Evolutionary conservation across 2,113 vertebrate species (phyloP), one percentile per base, ranked within the genome.

Genomic region (Ellobius talpinus): DNA sequence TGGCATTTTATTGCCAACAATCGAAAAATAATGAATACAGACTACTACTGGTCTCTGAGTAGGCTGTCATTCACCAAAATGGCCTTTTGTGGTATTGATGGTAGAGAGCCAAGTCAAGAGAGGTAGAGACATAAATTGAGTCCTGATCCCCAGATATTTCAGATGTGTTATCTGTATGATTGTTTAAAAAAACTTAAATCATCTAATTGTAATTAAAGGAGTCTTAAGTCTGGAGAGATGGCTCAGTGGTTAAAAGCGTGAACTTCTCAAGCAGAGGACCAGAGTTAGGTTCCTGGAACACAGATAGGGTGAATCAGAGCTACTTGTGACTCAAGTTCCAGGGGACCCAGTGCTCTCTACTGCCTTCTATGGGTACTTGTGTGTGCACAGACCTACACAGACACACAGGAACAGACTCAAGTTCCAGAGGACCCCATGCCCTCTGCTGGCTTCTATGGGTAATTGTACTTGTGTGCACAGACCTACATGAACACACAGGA

Each of bases 151-250:
- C 58, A 68, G 50, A 52, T 87, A 42, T 72, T 89, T 87, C 52
- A 82, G n/a, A 6, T 68, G 10, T 50, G 70, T 92, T 88, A 63
- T 10, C 13, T 72, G 65, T 36, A 45, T 31, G 76, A 9, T 92
- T 7, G n/a, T n/a, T 86, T 92, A 26, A 89, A 68, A 86, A 42
- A 17, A 5, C 4, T 26, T n/a, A 58, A 76, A 36, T 87, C 68
- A 70, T 63, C 89, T 87, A 94, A 33, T 81, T 95, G 50, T 31
- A 72, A 42, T 94, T 68, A 81, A 90, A 90, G 1, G 16, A 94
- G 31, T 52, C 36, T 47, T 66, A 42, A 50, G 85, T 0, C 26
- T 63, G n/a, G 24, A 84, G 8, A 63, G 81, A 10, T 84, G 81
- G n/a, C n/a, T 84, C 58, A 42, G n/a, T 42, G n/a, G 14, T 10